Base-by-base conservation (phyloP, 2,888 invertebrate genomes). In the Kryphioiulus occultus region DNA sequence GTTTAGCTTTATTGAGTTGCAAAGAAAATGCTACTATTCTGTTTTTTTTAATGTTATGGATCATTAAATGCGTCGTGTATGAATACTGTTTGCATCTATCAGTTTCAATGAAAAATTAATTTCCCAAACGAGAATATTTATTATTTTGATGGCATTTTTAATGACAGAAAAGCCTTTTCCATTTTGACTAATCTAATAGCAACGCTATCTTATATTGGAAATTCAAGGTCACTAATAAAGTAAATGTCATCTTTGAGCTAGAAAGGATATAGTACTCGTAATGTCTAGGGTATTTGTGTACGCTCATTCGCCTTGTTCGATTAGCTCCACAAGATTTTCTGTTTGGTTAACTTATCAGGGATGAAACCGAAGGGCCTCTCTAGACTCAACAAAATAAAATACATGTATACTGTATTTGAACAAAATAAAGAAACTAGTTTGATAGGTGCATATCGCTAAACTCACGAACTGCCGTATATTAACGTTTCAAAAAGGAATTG, bases 341-440 rank as follows among this genome's bases (percentile, higher is more conserved):
- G 26, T 78, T 78, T 78, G 26, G 30, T 78, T 78, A 78, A 78
- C 78, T 78, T 78, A 78, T 15, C 17, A 78, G 78, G 26, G 78
- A 30, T 1, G 7, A 78, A 78, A 30, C 9, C 26, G 15, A 30
- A 30, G 30, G 30, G 78, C 22, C 68, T 68, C 26, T 68, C 9
- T 7, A 3, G 68, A 26, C 22, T 68, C 26, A 68, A 26, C n/a
- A 68, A 68, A 5, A 10, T 68, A 68, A 68, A 68, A 78, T 30
- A 30, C 4, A 78, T 26, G 15, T 9, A 44, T 44, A 44, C 5
- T 39, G 9, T 3, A 39, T 9, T 39, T 39, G 39, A 39, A 44
- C 7, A n/a, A 68, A 9, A 68, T 26, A 68, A 26, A 68, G 26
- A 68, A 68, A 68, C 0, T 17, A 59, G 59, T 59, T 59, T 59